These are phyloP conservation scores for Euspilapteryx auroguttella DNA, from an alignment of 2,888 invertebrate genomes.

Conservation along the genomic window DNA sequence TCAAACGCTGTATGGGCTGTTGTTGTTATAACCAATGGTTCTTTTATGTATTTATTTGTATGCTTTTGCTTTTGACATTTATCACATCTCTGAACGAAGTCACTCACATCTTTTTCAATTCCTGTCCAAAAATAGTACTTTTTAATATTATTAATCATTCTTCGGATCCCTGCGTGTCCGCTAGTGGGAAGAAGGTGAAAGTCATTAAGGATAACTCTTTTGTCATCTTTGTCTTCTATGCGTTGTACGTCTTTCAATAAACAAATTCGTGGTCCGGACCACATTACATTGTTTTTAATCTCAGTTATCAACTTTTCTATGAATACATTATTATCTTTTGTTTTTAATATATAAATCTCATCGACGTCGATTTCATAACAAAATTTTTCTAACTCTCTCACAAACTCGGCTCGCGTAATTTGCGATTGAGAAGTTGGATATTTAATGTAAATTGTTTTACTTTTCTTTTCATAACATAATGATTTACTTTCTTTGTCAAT, in stretches of 20 bases:
- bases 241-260: conserved; percentile 9
- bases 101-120: conserved; percentile 1
- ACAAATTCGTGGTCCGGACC: conserved; percentile 10
- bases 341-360: background rate
- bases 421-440: conserved; percentile 7
- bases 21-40: conserved; percentile 2
- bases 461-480: conserved; percentile 5
- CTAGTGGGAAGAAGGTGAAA: conserved; percentile 10
- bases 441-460: conserved; percentile 9
- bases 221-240: conserved; percentile 8
- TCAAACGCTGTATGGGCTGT: background rate
- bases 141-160: conserved; percentile 10
- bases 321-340: conserved; percentile 4
- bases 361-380: background rate
- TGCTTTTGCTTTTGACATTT: conserved; percentile 3
- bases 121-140: conserved; percentile 3
- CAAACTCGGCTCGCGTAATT: background rate
- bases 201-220: conserved; percentile 10
- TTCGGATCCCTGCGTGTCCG: no score
- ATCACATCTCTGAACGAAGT: conserved; percentile 1
- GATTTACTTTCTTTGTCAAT: conserved; percentile 1
- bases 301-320: conserved; percentile 7
- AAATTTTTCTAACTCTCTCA: background rate
- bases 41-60: conserved; percentile 2
- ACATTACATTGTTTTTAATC: conserved; percentile 6